Percentiles rank a stretch among this genome's conserved stretches.
These are phyloP conservation scores for Leptopilina drosophilae DNA, from an alignment of 2,888 invertebrate genomes.

Conservation along the genomic window DNA sequence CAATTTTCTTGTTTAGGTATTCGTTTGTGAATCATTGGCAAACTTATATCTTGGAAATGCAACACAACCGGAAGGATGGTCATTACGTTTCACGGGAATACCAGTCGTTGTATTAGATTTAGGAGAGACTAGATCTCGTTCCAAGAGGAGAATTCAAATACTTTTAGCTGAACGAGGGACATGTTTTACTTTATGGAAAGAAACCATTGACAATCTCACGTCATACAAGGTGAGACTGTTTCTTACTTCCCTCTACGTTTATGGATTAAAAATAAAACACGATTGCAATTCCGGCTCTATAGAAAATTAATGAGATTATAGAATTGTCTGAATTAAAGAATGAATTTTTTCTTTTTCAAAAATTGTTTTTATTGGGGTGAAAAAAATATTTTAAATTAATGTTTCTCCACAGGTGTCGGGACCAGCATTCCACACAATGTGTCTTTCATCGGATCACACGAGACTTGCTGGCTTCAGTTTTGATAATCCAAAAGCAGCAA, in stretches of 20 bases:
- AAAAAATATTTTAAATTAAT: neutral
- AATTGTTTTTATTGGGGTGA: constrained; percentile 71
- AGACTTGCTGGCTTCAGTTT: constrained; percentile 88
- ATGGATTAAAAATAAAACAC: too few relatives aligned
- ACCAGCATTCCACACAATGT: constrained; percentile 89
- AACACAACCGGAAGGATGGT: constrained; percentile 82
- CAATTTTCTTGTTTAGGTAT: constrained; percentile 78
- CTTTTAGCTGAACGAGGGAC: constrained; percentile 88
- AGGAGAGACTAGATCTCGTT: constrained; percentile 85
- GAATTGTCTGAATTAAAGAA: too few relatives aligned
- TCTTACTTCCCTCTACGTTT: too few relatives aligned
- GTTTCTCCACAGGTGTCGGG: constrained; percentile 77
- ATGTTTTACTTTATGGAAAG: constrained; percentile 89
- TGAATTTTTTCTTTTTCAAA: too few relatives aligned
- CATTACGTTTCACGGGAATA: constrained; percentile 86
- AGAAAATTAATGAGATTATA: too few relatives aligned
- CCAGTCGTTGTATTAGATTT: constrained; percentile 87
- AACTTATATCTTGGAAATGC: constrained; percentile 83
- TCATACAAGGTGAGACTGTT: constrained; percentile 80
- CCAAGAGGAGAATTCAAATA: constrained; percentile 84
- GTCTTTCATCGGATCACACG: constrained; percentile 86
- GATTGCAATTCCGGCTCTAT: too few relatives aligned
- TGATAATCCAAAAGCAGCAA: constrained; percentile 85
- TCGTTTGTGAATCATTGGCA: constrained; percentile 86
- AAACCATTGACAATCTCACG: constrained; percentile 88